Evolutionary conservation across 2,888 invertebrate species (phyloP).

Genomic region (Apodemia mormo): DNA sequence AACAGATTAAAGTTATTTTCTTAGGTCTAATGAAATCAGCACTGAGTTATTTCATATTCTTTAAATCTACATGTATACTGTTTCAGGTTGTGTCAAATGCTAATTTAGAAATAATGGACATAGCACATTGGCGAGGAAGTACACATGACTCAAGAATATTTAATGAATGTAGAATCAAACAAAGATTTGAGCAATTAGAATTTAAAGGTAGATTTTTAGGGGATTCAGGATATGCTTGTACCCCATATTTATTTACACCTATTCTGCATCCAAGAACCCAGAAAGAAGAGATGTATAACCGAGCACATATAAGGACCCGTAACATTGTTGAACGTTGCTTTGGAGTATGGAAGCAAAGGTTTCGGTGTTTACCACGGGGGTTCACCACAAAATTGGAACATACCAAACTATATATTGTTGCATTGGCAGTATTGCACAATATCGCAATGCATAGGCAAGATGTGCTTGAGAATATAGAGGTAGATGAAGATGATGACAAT

Average conservation of each 20-base stretch:
- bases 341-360: constrained; percentile 25
- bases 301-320: background rate
- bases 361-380: constrained; percentile 24
- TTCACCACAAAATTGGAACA: constrained; percentile 20
- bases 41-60: background rate
- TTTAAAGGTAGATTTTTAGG: background rate
- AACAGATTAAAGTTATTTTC: too few species aligned
- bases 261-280: background rate
- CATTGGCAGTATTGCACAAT: constrained; percentile 23
- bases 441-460: constrained; percentile 18
- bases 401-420: constrained; percentile 22
- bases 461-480: background rate
- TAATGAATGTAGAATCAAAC: constrained; percentile 23
- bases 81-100: constrained; percentile 34
- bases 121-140: constrained; percentile 38
- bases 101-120: constrained; percentile 35
- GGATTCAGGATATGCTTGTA: background rate
- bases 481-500: too few species aligned
- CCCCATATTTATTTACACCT: background rate
- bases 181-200: background rate
- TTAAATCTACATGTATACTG: constrained; percentile 5
- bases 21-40: too few species aligned
- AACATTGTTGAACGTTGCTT: constrained; percentile 17
- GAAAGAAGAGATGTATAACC: background rate
- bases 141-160: constrained; percentile 38